A percentile compares a stretch with the other conserved stretches of the same genome.
phyloP scores from a whole-genome alignment of 1,140 invertebrate genomes.

The Olivierus martensii region DNA sequence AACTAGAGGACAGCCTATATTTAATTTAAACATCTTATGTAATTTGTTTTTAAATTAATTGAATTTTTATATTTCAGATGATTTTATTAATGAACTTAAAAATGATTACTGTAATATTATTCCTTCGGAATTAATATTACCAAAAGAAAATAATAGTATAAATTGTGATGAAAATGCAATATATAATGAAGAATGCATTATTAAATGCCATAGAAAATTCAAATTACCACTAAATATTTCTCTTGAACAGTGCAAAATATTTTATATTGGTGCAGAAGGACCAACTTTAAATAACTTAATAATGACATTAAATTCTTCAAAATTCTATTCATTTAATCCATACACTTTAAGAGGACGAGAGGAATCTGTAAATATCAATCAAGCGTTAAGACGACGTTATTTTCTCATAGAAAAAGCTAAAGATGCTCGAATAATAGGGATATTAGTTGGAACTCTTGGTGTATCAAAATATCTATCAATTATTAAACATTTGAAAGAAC shows the following conservation, averaged over 20 bases:
- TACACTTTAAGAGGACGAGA: slow-evolving; percentile 15
- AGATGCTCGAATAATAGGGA: slow-evolving; percentile 70
- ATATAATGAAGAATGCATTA: slow-evolving; percentile 5
- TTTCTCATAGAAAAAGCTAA: slow-evolving; percentile 76
- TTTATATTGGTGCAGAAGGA: slow-evolving; percentile 40
- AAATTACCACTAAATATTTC: slow-evolving; percentile 17
- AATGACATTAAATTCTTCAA: slow-evolving; percentile 31
- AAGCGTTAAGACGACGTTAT: slow-evolving; percentile 52
- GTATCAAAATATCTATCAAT: slow-evolving; percentile 63
- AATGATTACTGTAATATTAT: slow-evolving; percentile 6
- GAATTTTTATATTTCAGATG: slow-evolving; percentile 1
- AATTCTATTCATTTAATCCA: slow-evolving; percentile 34
- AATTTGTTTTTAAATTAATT: background rate
- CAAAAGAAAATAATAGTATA: background rate
- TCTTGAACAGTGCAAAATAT: slow-evolving; percentile 34
- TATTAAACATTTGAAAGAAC: slow-evolving; percentile 54
- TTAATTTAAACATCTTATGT: background rate
- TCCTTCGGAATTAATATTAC: slow-evolving; percentile 3
- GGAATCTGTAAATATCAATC: slow-evolving; percentile 25
- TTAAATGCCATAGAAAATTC: slow-evolving; percentile 18
- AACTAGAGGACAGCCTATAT: too few species aligned
- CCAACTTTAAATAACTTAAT: slow-evolving; percentile 38
- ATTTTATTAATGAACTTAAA: background rate
- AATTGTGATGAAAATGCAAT: background rate
- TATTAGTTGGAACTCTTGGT: slow-evolving; percentile 74